These are phyloP conservation scores for Augochlora pura DNA, from an alignment of 1,140 invertebrate genomes.

Conservation along the genomic window DNA sequence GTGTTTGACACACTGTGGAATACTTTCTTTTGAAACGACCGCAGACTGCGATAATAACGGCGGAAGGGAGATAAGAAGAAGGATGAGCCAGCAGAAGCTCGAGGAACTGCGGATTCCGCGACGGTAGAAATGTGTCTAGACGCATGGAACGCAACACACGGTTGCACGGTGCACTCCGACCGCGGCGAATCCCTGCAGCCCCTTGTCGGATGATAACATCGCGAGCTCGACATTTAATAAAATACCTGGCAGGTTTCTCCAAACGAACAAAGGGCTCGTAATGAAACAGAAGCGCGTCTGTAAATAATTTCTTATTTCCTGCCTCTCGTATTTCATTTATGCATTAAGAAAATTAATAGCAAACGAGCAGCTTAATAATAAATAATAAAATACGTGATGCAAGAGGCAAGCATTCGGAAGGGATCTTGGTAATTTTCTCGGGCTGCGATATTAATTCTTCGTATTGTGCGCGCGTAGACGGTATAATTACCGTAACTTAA, in stretches of 20 bases:
- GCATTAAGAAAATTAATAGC: too few relatives aligned
- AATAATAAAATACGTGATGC: too few relatives aligned
- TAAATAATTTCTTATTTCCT: too few relatives aligned
- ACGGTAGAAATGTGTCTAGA: not conserved
- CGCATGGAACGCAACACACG: not conserved
- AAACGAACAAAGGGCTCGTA: not conserved
- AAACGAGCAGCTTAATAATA: too few relatives aligned
- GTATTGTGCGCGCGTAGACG: too few relatives aligned
- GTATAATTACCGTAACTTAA: too few relatives aligned
- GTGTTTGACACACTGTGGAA: conserved; percentile 11
- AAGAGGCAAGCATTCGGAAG: too few relatives aligned
- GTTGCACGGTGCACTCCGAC: not conserved
- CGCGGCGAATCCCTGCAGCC: not conserved
- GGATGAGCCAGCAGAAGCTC: conserved; percentile 15
- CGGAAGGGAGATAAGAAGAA: conserved; percentile 36
- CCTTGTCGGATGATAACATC: not conserved
- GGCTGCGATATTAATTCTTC: too few relatives aligned
- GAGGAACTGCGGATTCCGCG: not conserved
- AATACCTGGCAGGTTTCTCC: not conserved
- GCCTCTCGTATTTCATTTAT: too few relatives aligned
- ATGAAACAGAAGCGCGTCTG: too few relatives aligned
- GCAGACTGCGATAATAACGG: conserved; percentile 46
- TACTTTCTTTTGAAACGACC: conserved; percentile 21
- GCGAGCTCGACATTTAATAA: not conserved
- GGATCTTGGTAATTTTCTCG: too few relatives aligned